Base-by-base conservation (phyloP, 2,888 invertebrate species). In the Chelonus formosanus region DNA sequence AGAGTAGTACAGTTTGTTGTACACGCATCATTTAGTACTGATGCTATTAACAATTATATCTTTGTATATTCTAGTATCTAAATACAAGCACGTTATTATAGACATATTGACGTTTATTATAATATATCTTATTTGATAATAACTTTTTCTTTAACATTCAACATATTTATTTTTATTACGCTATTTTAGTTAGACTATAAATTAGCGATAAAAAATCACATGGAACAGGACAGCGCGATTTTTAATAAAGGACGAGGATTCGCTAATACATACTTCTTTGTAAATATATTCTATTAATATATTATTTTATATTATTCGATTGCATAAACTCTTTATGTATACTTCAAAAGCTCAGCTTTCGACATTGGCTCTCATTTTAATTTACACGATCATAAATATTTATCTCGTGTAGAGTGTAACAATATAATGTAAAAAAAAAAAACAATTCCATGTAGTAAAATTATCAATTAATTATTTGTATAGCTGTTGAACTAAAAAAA, bases 201-300 rank as follows among this genome's bases (percentile, higher is more conserved):
- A 76, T 75, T 74, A 74, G 73, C 76, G 64, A 76, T 76, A 76
- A 76, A 77, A 74, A 76, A 76, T 75, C 75, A 76, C 77, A 76
- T 75, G 73, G 71, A 77, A 74, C 72, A 73, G 20, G 20, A 20
- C 20, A 20, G 20, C 20, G 70, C 68, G 69, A 70, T 68, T 67
- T 70, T 63, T 65, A 71, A 47, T 55, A 43, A 56, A 61, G 65
- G 70, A 65, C 54, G 68, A 62, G 60, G 68, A 64, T 61, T 71
- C 60, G 34, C 67, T 68, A 67, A 32, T 63, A 55, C 57, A 53
- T 55, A 47, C 63, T 62, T 65, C n/a, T 59, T 53, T 67, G 32
- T 57, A 44, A 50, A 58, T 61, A 40, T 50, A 20, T 53, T 63
- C 34, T 20, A 10, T 20, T 6, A 43, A 35, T 7, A 54, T 55